Evolutionary conservation across 35 echinoderm and acorn worm genomes (phyloP).

Genomic region (Patiria miniata): DNA sequence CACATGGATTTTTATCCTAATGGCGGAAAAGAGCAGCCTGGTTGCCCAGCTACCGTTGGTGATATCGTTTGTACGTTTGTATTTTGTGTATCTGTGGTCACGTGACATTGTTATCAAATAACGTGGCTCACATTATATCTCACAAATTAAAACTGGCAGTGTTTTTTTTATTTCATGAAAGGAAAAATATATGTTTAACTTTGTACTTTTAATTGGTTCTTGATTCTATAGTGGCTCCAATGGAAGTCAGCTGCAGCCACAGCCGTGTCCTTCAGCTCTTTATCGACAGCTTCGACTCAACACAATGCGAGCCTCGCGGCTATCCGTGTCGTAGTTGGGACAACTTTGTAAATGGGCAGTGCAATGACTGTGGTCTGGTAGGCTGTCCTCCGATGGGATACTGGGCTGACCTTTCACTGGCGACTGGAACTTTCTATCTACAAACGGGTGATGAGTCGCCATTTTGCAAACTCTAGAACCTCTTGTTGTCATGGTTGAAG

Average conservation of each 20-base stretch:
- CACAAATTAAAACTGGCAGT: no score
- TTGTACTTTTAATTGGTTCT: no score
- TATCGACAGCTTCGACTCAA: slow-evolving; percentile 57
- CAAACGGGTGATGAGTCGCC: slow-evolving; percentile 12
- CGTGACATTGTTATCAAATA: no score
- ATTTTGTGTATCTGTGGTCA: background rate
- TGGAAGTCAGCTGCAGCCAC: slow-evolving; percentile 54
- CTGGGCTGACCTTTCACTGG: slow-evolving; percentile 57
- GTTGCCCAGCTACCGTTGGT: slow-evolving; percentile 43
- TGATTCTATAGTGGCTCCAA: background rate
- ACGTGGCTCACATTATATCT: no score
- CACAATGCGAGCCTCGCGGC: slow-evolving; percentile 28
- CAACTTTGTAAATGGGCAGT: slow-evolving; percentile 43
- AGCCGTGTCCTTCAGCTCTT: slow-evolving; percentile 33
- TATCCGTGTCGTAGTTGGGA: slow-evolving; percentile 65
- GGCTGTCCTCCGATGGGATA: slow-evolving; percentile 76
- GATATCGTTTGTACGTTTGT: background rate
- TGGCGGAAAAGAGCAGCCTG: slow-evolving; percentile 78
- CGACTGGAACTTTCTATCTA: slow-evolving; percentile 62
- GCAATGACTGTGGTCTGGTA: slow-evolving; percentile 33
- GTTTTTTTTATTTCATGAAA: no score
- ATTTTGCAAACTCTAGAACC: slow-evolving; percentile 1
- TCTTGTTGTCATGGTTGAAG: no score
- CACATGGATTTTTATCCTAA: slow-evolving; percentile 89
- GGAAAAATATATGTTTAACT: no score